Percentiles rank a stretch among this genome's conserved stretches.
These are phyloP conservation scores for Phyllopteryx taeniolatus DNA, from an alignment of 2,113 vertebrate species.

Conservation along the genomic window DNA sequence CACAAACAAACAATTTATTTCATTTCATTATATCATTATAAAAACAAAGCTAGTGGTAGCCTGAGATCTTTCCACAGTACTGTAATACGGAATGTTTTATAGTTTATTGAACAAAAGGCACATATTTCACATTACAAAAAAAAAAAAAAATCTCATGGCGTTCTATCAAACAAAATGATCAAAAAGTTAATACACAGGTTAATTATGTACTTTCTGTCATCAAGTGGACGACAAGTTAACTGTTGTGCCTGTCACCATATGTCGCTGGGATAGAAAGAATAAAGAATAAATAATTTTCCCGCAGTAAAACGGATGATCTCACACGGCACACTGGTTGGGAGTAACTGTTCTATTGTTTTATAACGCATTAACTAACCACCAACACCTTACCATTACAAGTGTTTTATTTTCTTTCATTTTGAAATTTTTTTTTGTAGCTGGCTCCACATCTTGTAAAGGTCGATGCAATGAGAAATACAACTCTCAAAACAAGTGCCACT, in stretches of 20 bases:
- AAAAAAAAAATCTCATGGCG: not conserved
- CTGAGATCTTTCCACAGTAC: too few species aligned
- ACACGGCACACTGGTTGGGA: not conserved
- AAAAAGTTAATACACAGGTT: too few species aligned
- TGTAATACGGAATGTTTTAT: too few species aligned
- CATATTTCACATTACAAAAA: not conserved
- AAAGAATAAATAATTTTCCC: not conserved
- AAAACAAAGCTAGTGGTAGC: too few species aligned
- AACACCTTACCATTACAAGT: not conserved
- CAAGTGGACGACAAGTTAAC: not conserved
- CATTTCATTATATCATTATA: too few species aligned
- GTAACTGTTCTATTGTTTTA: not conserved
- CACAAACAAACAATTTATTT: too few species aligned
- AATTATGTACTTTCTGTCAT: not conserved
- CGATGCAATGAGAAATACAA: constrained; percentile 76
- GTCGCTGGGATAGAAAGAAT: too few species aligned
- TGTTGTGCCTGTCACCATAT: too few species aligned
- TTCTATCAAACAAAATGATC: not conserved
- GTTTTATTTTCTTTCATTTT: not conserved
- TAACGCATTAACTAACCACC: not conserved
- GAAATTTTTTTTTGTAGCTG: not conserved
- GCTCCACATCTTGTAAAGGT: constrained; percentile 71
- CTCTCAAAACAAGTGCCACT: constrained; percentile 76
- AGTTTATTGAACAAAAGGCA: not conserved
- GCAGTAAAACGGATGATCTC: not conserved